phyloP scores from a whole-genome alignment of 2,888 invertebrate species.

The Patella caerulea region DNA sequence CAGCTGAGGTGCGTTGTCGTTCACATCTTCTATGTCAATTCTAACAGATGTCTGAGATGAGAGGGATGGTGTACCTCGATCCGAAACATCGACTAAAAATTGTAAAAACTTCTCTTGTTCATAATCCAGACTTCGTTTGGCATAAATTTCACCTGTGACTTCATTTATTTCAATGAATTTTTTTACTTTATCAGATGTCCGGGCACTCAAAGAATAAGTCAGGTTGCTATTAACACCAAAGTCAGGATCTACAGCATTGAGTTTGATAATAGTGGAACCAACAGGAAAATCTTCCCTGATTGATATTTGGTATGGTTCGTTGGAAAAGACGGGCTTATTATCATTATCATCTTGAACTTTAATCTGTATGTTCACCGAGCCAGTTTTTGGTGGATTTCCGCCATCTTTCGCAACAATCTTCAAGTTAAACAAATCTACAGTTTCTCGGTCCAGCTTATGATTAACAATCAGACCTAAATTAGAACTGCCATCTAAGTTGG shows the following conservation, averaged over 20 bases:
- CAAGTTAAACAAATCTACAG: slow-evolving; percentile 52
- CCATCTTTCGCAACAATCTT: slow-evolving; percentile 60
- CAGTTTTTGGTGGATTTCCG: slow-evolving; percentile 53
- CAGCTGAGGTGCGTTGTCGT: slow-evolving; percentile 89
- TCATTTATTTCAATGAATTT: slow-evolving; percentile 79
- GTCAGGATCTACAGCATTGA: slow-evolving; percentile 88
- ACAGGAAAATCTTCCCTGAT: slow-evolving; percentile 53
- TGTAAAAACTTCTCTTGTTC: slow-evolving; percentile 83
- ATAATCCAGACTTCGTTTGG: slow-evolving; percentile 85
- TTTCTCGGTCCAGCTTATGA: slow-evolving; percentile 59
- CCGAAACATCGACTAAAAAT: slow-evolving; percentile 76
- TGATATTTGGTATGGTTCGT: slow-evolving; percentile 47
- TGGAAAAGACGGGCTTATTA: slow-evolving; percentile 53
- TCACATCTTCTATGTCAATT: slow-evolving; percentile 77
- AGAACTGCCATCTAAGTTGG: slow-evolving; percentile 46
- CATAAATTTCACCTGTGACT: slow-evolving; percentile 87
- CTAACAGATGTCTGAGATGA: slow-evolving; percentile 75
- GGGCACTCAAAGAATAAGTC: slow-evolving; percentile 69
- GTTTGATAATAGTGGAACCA: slow-evolving; percentile 64
- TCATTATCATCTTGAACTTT: slow-evolving; percentile 61
- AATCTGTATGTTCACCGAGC: slow-evolving; percentile 58
- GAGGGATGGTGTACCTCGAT: slow-evolving; percentile 51
- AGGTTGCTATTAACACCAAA: slow-evolving; percentile 82
- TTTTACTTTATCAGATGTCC: slow-evolving; percentile 49
- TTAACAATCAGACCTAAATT: slow-evolving; percentile 59